Evolutionary conservation across 2,888 invertebrate genomes (phyloP), one percentile per base, ranked within the genome.

Genomic region (Frankliniella intonsa): DNA sequence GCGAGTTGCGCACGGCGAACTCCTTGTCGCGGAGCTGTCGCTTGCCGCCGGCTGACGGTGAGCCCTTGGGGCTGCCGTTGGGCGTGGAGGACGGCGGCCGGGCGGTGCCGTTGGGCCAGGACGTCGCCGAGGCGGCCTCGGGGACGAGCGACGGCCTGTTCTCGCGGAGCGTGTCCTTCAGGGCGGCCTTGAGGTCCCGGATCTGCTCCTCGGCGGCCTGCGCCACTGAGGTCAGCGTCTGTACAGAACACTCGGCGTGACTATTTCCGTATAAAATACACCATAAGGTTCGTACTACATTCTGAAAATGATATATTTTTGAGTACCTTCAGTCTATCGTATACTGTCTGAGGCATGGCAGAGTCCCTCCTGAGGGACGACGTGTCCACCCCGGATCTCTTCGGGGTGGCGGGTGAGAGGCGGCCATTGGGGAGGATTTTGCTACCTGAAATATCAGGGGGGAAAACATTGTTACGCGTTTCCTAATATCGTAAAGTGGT

Each of bases 1-100:
- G 89, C 0, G 96, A 96, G 86, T 94, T 93, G 84, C 96, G 90
- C 11, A 90, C 87, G n/a, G 90, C 86, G 86, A 95, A 97, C 83
- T 90, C 89, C 86, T 93, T 94, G 81, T 91, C 91, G 22, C 91
- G 91, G 27, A 92, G 25, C 69, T 76, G 69, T 9, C 84, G 11
- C 10, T 10, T 22, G 11, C 69, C 25, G 69, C 25, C 69, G 69
- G 11, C 69, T 14, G 25, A 9, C 69, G 69, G n/a, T 5, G 22
- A 12, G 10, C 25, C 69, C 69, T 25, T 25, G 25, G 69, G 22
- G 69, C 69, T 25, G 69, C 69, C 69, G 25, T 69, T 69, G 69
- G 38, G 22, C 22, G 69, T 11, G 5, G 22, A 38, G 38, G 38
- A 5, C 38, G 38, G 2, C 62, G 17, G 17, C 17, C 62, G 62